These are phyloP conservation scores for Macroramphosus scolopax DNA, from an alignment of 2,797 vertebrate genomes.

Conservation along the genomic window DNA sequence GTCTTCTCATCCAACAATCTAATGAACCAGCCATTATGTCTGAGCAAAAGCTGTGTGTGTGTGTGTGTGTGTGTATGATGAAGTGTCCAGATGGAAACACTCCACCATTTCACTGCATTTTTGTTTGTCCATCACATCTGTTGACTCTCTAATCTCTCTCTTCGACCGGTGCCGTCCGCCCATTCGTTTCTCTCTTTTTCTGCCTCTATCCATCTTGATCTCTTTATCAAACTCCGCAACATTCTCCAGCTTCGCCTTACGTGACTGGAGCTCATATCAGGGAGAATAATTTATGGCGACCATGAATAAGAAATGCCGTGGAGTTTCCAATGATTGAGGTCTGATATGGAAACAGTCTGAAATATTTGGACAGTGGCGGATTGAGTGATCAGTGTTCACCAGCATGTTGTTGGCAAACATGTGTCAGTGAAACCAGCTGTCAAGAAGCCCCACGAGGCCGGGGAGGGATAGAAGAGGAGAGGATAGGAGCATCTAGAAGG, in stretches of 20 bases:
- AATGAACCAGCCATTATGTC: no score
- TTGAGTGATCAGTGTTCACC: conserved; percentile 75
- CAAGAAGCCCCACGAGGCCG: conserved; percentile 44
- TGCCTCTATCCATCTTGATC: conserved; percentile 39
- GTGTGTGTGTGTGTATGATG: background rate
- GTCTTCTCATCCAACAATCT: no score
- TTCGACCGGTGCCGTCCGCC: conserved; percentile 30
- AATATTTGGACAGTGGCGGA: conserved; percentile 79
- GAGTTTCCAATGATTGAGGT: conserved; percentile 75
- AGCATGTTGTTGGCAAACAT: conserved; percentile 74
- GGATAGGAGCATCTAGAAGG: conserved; percentile 1
- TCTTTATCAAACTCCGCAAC: conserved; percentile 49
- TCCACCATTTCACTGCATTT: conserved; percentile 3
- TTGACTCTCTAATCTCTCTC: conserved; percentile 33
- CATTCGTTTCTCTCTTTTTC: conserved; percentile 15
- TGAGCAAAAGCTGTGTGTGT: no score
- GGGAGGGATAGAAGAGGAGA: conserved; percentile 9
- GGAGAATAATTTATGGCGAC: conserved; percentile 80
- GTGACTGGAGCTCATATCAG: conserved; percentile 83
- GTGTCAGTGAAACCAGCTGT: conserved; percentile 69
- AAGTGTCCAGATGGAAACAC: conserved; percentile 2
- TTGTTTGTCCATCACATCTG: conserved; percentile 9
- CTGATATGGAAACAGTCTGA: conserved; percentile 78
- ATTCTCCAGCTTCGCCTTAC: conserved; percentile 74
- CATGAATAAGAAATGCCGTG: conserved; percentile 80